Base-by-base conservation (phyloP, 2,797 vertebrate species). In the Pachyuromys duprasi region DNA sequence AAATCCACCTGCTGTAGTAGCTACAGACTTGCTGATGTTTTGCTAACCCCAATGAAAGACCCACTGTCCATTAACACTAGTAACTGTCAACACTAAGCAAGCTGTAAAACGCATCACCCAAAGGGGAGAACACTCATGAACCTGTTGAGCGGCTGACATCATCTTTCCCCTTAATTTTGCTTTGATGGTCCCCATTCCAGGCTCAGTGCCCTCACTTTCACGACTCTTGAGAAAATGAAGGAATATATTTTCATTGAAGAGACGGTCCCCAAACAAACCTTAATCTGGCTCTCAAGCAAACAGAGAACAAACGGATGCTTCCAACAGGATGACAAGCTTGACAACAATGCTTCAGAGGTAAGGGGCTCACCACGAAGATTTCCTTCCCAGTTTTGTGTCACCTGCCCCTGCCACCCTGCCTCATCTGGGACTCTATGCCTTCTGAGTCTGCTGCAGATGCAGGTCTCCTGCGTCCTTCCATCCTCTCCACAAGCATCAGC, bases 121-220 rank as follows among this genome's bases (percentile, higher is more conserved):
- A 63, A 92, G 53, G 0, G 14, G 76, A 15, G 18, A 75, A 5
- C 18, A 28, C 12, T 22, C 9, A 60, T 24, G 12, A 81, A 36
- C 5, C 15, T 4, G 4, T 24, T 39, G 39, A 45, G 11, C 5
- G 18, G 20, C 31, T 57, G 18, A 49, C 53, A 18, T 74, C 15
- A 36, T 74, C 78, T 62, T 79, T 67, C 57, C 57, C 36, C 76
- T 81, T 42, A 76, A 13, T 45, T 88, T 42, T 8, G 9, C 69
- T 83, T 33, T 39, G 63, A n/a, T 26, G 7, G 49, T 26, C 80
- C 75, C 13, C 36, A 12, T 42, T 95, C 81, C 57, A 99, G 99
- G 99, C 96, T 99, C 94, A 99, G 99, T 2, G 95, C 99, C 0
- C 99, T 99, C 63, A 99, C 99, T 96, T 98, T 99, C 98, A 99